Evolutionary conservation across 2,797 vertebrate genomes (phyloP).

Genomic region (Tauraco hartlaubi): DNA sequence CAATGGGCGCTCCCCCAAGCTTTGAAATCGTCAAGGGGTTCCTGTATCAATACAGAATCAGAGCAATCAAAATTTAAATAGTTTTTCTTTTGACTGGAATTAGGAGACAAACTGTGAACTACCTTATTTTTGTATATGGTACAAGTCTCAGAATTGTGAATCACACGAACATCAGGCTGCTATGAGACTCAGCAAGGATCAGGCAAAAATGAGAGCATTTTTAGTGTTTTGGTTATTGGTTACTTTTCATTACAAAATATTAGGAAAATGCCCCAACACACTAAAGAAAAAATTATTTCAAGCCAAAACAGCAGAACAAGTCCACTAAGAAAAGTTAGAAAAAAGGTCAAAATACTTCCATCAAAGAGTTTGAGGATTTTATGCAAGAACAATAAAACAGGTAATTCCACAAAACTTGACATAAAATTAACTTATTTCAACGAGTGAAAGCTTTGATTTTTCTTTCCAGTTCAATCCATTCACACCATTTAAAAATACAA

Average conservation of each 20-base stretch:
- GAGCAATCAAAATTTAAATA: neutral
- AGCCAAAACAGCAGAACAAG: neutral
- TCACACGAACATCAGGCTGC: neutral
- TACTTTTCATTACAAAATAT: neutral
- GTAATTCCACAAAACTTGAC: neutral
- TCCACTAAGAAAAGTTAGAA: neutral
- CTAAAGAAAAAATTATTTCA: neutral
- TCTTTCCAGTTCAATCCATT: neutral
- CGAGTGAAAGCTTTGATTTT: neutral
- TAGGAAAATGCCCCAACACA: neutral
- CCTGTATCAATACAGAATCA: rapidly evolving
- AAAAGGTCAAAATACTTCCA: neutral
- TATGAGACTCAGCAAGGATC: neutral
- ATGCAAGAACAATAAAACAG: neutral
- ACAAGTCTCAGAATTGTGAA: neutral
- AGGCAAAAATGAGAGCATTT: neutral
- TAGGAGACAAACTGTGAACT: neutral
- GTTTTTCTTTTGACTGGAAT: neutral
- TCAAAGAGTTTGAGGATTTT: neutral
- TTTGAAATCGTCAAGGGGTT: neutral
- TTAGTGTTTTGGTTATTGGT: neutral
- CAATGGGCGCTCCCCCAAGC: neutral
- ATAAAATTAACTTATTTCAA: neutral
- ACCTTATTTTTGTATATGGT: neutral
- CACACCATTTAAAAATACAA: neutral